Evolutionary conservation across 2,113 vertebrate genomes (phyloP), one percentile per base, ranked within the genome.

Genomic region (Epinephelus lanceolatus): DNA sequence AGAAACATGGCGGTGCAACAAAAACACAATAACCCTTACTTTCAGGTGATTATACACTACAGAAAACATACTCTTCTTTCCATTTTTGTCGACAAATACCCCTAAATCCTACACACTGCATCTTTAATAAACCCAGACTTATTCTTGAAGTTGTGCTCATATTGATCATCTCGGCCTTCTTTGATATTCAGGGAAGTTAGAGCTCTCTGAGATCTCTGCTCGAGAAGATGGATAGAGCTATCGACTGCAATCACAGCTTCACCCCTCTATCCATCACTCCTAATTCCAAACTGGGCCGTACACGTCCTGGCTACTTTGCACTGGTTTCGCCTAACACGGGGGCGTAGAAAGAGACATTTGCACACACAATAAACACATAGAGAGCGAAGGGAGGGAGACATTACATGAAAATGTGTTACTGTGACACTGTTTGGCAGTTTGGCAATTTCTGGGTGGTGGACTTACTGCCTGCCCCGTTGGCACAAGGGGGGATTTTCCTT

Each of bases 361-460:
- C 66, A 55, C 59, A 71, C 45, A 60, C 42, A 62, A 61, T 40
- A 71, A 70, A 71, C 72, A 53, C 52, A 51, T 2, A 13, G 30
- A 55, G 14, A 42, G 51, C 15, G 25, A 25, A 56, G 33, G 52
- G 10, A 15, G 8, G 2, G 79, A 47, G 60, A 67, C 71, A 57
- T 67, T 51, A 71, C 23, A 83, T 72, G 56, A 88, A 90, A 77
- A 83, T 57, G 63, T 81, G 80, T 94, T 84, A 90, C 83, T 5
- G 37, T 15, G 52, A 76, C 86, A 86, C 70, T 84, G 86, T 90
- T 91, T 91, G 42, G 90, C 81, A 23, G 80, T 83, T 94, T 85
- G 27, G 27, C 3, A 86, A 84, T 94, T 93, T 85, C 90, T 71
- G 83, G 71, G 42, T 49, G 74, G 56, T 76, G 51, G 74, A 68